Percentiles rank a stretch among this genome's conserved stretches.
Conservation (phyloP, 2,797 vertebrate genomes). For the Cetoscarus ocellatus region DNA sequence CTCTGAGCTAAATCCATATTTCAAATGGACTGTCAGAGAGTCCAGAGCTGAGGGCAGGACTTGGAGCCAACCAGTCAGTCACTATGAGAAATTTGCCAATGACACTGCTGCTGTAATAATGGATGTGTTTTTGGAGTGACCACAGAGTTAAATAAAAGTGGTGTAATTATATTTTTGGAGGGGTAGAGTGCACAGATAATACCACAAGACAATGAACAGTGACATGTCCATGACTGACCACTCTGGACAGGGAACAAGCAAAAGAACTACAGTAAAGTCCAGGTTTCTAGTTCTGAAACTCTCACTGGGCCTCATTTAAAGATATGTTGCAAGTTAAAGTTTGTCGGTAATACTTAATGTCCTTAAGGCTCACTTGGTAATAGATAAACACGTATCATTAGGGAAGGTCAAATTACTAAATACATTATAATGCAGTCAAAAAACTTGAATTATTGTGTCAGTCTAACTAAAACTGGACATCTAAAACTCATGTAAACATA, state of each 20-base stretch:
- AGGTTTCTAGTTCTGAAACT: neutral
- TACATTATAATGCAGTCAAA: no score
- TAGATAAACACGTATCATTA: no score
- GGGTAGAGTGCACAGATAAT: neutral
- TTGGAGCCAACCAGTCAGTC: conserved; percentile 23
- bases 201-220: neutral
- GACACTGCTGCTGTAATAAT: conserved; percentile 12
- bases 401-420: no score
- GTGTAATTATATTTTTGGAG: neutral
- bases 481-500: no score
- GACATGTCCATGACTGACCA: neutral
- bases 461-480: no score
- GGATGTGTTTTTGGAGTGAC: neutral
- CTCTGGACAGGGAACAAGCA: neutral
- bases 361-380: no score
- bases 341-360: no score
- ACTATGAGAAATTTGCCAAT: conserved; percentile 1
- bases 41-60: conserved; percentile 9
- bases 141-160: neutral
- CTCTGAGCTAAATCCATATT: conserved; percentile 38
- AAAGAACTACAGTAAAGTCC: neutral
- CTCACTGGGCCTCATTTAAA: neutral
- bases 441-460: no score
- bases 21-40: conserved; percentile 41
- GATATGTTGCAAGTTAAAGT: neutral